Conservation (phyloP, 2,113 vertebrate species). For the Pimephales promelas region DNA sequence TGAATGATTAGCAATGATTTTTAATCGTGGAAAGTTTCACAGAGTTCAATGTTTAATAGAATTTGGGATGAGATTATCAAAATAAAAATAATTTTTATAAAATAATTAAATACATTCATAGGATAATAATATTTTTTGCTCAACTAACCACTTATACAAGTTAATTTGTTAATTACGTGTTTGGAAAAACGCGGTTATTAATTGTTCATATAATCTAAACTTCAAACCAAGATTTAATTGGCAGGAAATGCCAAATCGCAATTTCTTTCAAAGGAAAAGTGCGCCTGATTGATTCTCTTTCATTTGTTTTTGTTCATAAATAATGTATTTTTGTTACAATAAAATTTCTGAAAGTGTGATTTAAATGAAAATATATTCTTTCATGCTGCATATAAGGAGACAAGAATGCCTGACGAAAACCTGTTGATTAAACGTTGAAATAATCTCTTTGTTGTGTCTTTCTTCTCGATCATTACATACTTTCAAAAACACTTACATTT, state of each 20-base stretch:
- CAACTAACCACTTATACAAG: background rate
- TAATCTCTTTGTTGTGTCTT: background rate
- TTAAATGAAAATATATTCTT: background rate
- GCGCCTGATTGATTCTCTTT: background rate
- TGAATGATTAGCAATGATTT: too few species aligned
- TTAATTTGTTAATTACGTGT: background rate
- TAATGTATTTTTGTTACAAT: background rate
- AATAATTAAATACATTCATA: too few species aligned
- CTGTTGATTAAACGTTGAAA: constrained; percentile 4
- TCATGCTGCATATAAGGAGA: background rate
- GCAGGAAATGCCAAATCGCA: background rate
- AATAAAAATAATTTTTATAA: too few species aligned
- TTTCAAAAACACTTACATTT: background rate
- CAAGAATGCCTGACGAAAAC: background rate
- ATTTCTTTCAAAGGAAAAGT: background rate
- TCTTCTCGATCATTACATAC: background rate
- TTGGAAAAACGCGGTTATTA: background rate
- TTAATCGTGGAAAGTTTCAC: too few species aligned
- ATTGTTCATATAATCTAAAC: background rate
- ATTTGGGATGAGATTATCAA: background rate
- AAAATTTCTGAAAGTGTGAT: background rate
- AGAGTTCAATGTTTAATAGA: background rate
- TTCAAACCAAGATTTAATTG: background rate
- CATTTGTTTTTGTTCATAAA: background rate
- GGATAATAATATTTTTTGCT: too few species aligned